Conservation (phyloP, 2,113 vertebrate species). For the Miniopterus natalensis region DNA sequence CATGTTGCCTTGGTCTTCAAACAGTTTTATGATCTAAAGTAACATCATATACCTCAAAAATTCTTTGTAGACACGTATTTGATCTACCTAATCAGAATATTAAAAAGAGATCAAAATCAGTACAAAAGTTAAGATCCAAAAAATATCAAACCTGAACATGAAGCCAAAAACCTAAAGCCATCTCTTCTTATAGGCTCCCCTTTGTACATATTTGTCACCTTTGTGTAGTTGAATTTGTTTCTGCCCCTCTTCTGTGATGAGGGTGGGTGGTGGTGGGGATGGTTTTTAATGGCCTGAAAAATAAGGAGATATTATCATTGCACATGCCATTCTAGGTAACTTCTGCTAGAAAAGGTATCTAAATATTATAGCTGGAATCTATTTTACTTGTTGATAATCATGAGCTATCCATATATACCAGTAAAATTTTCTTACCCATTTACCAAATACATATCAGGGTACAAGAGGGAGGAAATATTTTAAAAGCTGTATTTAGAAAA, state of each 20-base stretch:
- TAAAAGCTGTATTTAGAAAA: background rate
- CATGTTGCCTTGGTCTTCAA: background rate
- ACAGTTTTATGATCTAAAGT: background rate
- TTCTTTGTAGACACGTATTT: slow-evolving; percentile 6
- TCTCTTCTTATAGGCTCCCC: background rate
- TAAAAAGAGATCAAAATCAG: slow-evolving; percentile 55
- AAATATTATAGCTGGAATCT: background rate
- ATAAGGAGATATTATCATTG: background rate
- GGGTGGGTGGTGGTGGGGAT: background rate
- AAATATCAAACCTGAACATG: slow-evolving; percentile 11
- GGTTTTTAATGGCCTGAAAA: background rate
- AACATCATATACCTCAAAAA: background rate
- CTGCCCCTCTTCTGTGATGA: background rate
- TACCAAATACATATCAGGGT: background rate
- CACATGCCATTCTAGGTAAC: background rate
- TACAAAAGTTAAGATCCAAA: background rate
- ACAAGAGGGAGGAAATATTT: background rate
- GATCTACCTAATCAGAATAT: background rate
- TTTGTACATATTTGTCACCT: background rate
- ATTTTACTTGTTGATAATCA: slow-evolving; percentile 44
- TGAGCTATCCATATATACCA: background rate
- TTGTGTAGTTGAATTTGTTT: background rate
- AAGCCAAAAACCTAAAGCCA: background rate
- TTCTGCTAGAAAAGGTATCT: background rate
- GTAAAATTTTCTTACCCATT: background rate